These are phyloP conservation scores for Austrolebias charrua DNA, from an alignment of 2,797 vertebrate genomes.

Conservation along the genomic window DNA sequence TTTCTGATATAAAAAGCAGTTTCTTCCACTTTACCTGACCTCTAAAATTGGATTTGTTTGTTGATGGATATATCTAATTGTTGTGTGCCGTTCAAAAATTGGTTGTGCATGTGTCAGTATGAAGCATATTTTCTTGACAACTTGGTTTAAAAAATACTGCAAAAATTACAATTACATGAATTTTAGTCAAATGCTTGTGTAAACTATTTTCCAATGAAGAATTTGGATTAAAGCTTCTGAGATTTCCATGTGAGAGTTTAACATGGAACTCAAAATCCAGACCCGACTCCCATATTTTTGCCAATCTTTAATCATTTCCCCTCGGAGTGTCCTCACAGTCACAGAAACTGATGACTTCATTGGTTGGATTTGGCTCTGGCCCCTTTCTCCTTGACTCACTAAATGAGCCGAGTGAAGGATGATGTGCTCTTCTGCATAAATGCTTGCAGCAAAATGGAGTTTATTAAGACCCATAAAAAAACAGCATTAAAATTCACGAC, in stretches of 20 bases:
- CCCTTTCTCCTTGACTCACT: constrained; percentile 75
- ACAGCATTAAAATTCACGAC: constrained; percentile 85
- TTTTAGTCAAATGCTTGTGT: too few species aligned
- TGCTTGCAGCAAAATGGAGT: constrained; percentile 81
- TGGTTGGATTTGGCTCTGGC: constrained; percentile 68
- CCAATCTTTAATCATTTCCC: constrained; percentile 45
- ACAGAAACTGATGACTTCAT: constrained; percentile 62
- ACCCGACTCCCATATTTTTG: constrained; percentile 20
- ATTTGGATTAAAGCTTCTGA: too few species aligned
- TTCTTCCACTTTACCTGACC: too few species aligned
- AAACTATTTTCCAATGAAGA: too few species aligned
- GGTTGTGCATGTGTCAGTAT: too few species aligned
- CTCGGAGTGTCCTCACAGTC: constrained; percentile 47
- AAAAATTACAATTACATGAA: too few species aligned
- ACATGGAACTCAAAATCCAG: constrained; percentile 2
- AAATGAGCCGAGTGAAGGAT: constrained; percentile 80
- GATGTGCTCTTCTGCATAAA: constrained; percentile 81
- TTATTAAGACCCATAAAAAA: constrained; percentile 86
- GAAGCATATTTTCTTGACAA: too few species aligned
- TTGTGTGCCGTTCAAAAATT: too few species aligned
- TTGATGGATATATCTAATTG: too few species aligned
- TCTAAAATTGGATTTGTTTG: too few species aligned
- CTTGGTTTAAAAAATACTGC: too few species aligned
- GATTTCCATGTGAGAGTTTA: background rate
- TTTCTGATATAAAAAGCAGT: too few species aligned